Base-by-base conservation (phyloP, 2,888 invertebrate genomes). In the Himalopsyche japonica region DNA sequence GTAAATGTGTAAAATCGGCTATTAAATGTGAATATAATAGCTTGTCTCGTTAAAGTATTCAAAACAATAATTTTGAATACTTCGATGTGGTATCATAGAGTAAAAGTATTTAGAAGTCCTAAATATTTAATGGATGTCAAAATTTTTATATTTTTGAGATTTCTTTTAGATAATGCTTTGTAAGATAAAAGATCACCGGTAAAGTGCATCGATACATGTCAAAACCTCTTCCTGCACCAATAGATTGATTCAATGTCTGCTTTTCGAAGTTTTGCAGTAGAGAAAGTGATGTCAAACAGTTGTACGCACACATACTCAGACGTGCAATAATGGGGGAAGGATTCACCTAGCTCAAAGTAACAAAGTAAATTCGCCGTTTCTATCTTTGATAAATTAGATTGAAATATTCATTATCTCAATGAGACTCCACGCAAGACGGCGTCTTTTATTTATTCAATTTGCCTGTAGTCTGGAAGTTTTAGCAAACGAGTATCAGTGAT, bases 181-280 rank as follows among this genome's bases (percentile, higher is more conserved):
- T n/a, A n/a, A n/a, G n/a, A n/a, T n/a, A n/a, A n/a, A n/a, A n/a
- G n/a, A n/a, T n/a, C n/a, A n/a, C n/a, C n/a, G n/a, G n/a, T n/a
- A n/a, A 37, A 37, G 43, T 43, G 43, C 43, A 43, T 12, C 43
- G 15, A 43, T 1, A 43, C 3, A 43, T 43, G 12, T 43, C 15
- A 15, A 43, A 43, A 15, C 3, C 15, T 43, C 43, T 43, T 43
- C 2, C 43, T 43, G 43, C 7, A 43, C 12, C 43, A 43, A 43
- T 15, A 43, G 3, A 43, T 43, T 43, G 76, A 82, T 81, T 81
- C 30, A 37, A 70, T 82, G 57, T 82, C 79, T 82, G 82, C 82
- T 79, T 79, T 82, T 82, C 64, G 82, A 20, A 82, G 82, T 64
- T 79, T 70, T 78, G 64, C 64, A 64, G 34, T 27, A 24, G 57